Conservation (phyloP, 2,888 invertebrate species). For the Imbricaverruca yamaguchii region DNA sequence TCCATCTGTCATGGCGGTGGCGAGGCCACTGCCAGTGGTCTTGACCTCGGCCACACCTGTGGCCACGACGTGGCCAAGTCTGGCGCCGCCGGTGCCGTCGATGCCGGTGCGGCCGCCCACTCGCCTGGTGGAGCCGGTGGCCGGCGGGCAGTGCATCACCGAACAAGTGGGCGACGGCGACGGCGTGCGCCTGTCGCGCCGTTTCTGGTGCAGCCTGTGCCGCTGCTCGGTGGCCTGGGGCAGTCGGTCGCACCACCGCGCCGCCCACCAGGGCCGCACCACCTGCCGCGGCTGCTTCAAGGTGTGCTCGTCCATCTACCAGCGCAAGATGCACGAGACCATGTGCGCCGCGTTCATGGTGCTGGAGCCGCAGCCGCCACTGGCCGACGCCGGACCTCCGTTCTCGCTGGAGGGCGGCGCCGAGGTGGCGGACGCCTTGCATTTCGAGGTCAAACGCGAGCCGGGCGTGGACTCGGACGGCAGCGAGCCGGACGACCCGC, state of each 20-base stretch:
- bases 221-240: slow-evolving; percentile 11
- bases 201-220: slow-evolving; percentile 4
- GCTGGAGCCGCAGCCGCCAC: neutral
- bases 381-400: neutral
- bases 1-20: too few relatives aligned
- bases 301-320: slow-evolving; percentile 11
- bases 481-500: neutral
- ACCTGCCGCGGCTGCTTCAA: neutral
- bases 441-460: neutral
- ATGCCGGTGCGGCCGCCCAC: neutral
- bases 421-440: neutral
- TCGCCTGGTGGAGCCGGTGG: neutral
- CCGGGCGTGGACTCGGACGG: neutral
- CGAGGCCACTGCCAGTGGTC: too few relatives aligned
- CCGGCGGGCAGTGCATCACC: neutral
- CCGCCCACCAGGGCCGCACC: slow-evolving; percentile 15
- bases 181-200: neutral
- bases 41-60: too few relatives aligned
- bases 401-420: neutral
- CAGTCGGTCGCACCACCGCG: slow-evolving; percentile 20
- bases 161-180: neutral
- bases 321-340: slow-evolving; percentile 8
- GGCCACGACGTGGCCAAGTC: too few relatives aligned
- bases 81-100: too few relatives aligned
- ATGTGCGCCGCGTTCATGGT: neutral